phyloP scores from a whole-genome alignment of 2,888 invertebrate genomes.

The Suillia variegata region DNA sequence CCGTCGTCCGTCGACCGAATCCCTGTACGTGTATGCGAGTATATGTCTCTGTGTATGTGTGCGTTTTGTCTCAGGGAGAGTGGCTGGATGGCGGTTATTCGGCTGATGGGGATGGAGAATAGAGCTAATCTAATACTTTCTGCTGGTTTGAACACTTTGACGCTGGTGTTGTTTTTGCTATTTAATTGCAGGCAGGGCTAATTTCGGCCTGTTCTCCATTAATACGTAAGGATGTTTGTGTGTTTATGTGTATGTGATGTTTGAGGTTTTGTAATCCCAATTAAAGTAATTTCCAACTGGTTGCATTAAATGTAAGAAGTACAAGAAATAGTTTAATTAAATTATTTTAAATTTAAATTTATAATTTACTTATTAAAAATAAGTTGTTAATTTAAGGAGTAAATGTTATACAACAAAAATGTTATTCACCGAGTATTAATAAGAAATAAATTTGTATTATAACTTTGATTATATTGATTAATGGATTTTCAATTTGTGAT shows the following conservation, averaged over 20 bases:
- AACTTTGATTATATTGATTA: too few relatives aligned
- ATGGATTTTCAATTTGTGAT: too few relatives aligned
- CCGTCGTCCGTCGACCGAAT: conserved; percentile 6
- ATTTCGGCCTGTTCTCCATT: too few relatives aligned
- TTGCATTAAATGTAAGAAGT: not conserved
- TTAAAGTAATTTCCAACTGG: not conserved
- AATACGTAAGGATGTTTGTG: not conserved
- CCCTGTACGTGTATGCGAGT: not conserved
- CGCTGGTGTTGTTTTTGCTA: not conserved
- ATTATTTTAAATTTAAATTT: too few relatives aligned
- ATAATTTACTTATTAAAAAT: too few relatives aligned
- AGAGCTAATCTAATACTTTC: conserved; percentile 27
- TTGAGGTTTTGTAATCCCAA: not conserved
- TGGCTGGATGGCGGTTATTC: conserved; percentile 4
- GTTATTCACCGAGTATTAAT: too few relatives aligned
- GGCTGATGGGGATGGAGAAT: conserved; percentile 2
- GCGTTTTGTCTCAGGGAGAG: not conserved
- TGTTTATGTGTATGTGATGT: not conserved
- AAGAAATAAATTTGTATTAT: too few relatives aligned
- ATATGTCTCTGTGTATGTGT: too few relatives aligned
- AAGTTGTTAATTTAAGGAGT: too few relatives aligned
- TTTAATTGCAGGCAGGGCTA: not conserved
- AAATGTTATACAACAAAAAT: too few relatives aligned
- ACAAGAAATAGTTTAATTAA: not conserved
- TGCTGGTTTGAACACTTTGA: conserved; percentile 19